Evolutionary conservation across 2,113 vertebrate species (phyloP).

Genomic region (Lanius collurio): DNA sequence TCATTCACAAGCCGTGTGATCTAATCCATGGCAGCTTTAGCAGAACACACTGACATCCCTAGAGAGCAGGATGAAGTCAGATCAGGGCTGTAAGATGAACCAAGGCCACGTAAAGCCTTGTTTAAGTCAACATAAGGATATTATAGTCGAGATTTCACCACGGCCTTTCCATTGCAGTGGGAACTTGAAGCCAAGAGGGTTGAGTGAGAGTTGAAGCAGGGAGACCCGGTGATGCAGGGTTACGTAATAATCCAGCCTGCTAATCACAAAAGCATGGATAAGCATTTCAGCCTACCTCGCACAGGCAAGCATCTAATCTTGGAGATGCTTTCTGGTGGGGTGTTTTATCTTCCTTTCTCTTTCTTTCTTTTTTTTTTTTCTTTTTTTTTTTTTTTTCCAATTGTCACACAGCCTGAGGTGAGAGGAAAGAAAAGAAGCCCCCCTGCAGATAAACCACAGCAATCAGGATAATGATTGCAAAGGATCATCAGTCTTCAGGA

Average conservation of each 20-base stretch:
- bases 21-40: slow-evolving; percentile 63
- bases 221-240: slow-evolving; percentile 12
- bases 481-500: background rate
- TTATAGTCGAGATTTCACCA: slow-evolving; percentile 50
- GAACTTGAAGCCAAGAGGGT: slow-evolving; percentile 34
- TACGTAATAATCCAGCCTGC: slow-evolving; percentile 61
- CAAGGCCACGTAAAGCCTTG: slow-evolving; percentile 41
- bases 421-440: background rate
- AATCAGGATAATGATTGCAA: background rate
- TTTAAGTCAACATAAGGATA: slow-evolving; percentile 67
- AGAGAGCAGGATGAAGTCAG: slow-evolving; percentile 56
- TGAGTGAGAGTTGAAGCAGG: slow-evolving; percentile 37
- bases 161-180: slow-evolving; percentile 5
- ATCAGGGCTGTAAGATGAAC: slow-evolving; percentile 53
- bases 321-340: background rate
- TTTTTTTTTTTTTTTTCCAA: no score
- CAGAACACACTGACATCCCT: slow-evolving; percentile 21
- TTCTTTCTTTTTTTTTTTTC: background rate
- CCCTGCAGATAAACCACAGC: background rate
- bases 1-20: background rate
- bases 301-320: slow-evolving; percentile 35
- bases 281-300: slow-evolving; percentile 45
- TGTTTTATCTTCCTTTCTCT: background rate
- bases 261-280: slow-evolving; percentile 70
- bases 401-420: background rate